Evolutionary conservation across 1,140 invertebrate genomes (phyloP).

Genomic region (Calephelis nemesis): DNA sequence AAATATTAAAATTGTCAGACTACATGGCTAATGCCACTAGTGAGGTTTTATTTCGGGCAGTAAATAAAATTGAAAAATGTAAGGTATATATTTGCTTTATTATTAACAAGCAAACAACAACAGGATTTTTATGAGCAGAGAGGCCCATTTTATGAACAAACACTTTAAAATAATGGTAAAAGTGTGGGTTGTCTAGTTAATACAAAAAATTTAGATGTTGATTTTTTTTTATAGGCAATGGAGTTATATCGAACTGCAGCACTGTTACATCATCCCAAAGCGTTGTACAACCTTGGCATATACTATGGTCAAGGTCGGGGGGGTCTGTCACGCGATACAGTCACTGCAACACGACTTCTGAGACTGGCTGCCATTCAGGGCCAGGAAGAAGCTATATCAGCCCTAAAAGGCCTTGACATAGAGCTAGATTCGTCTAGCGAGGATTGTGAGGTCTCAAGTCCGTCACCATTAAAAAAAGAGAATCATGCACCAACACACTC

Average conservation of each 20-base stretch:
- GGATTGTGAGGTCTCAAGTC: constrained; percentile 23
- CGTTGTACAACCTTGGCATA: constrained; percentile 83
- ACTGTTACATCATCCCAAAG: constrained; percentile 80
- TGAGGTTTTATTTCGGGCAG: too few relatives aligned
- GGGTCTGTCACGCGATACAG: constrained; percentile 69
- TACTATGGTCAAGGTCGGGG: constrained; percentile 83
- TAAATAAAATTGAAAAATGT: too few relatives aligned
- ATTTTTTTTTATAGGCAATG: constrained; percentile 72
- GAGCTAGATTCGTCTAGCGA: constrained; percentile 35
- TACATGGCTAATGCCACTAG: too few relatives aligned
- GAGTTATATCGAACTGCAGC: constrained; percentile 81
- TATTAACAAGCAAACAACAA: too few relatives aligned
- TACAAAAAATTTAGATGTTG: too few relatives aligned
- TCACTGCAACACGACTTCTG: constrained; percentile 76
- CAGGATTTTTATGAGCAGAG: too few relatives aligned
- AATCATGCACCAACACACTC: constrained; percentile 47
- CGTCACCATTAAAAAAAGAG: background rate
- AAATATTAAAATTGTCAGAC: too few relatives aligned
- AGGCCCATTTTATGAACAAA: too few relatives aligned
- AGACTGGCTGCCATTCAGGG: constrained; percentile 80
- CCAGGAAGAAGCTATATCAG: constrained; percentile 78
- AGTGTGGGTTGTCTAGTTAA: too few relatives aligned
- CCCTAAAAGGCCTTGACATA: constrained; percentile 64
- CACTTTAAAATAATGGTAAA: too few relatives aligned
- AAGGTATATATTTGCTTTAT: too few relatives aligned